These are phyloP conservation scores for Brachyhypopomus occidentalis DNA, from an alignment of 2,113 vertebrate species.

Conservation along the genomic window DNA sequence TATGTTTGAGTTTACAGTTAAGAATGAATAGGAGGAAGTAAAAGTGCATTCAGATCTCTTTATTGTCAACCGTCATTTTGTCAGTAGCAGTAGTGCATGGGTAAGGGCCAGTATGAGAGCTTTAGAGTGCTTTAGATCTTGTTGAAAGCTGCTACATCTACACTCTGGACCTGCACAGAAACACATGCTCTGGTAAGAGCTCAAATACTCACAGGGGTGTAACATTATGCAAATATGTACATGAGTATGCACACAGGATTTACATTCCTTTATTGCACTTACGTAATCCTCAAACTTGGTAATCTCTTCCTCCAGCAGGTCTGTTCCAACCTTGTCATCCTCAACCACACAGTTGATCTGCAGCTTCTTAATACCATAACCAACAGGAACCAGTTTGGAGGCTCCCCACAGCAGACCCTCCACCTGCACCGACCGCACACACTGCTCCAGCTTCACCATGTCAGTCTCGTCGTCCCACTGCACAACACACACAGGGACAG, in stretches of 20 bases:
- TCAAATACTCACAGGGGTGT: neutral
- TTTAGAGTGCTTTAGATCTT: slow-evolving; percentile 82
- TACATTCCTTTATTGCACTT: slow-evolving; percentile 64
- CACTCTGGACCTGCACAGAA: slow-evolving; percentile 87
- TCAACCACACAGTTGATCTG: slow-evolving; percentile 97
- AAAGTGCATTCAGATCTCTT: slow-evolving; percentile 49
- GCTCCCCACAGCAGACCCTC: slow-evolving; percentile 91
- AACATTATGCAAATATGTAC: neutral
- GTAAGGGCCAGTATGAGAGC: slow-evolving; percentile 45
- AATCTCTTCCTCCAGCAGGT: slow-evolving; percentile 95
- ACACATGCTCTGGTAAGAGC: neutral
- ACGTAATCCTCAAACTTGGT: slow-evolving; percentile 93
- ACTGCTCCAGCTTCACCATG: slow-evolving; percentile 90
- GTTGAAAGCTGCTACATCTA: slow-evolving; percentile 97
- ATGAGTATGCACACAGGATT: neutral
- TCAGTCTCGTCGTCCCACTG: slow-evolving; percentile 98
- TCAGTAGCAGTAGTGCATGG: slow-evolving; percentile 43
- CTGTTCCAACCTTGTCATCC: slow-evolving; percentile 93
- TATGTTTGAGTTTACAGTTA: neutral
- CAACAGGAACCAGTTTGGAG: slow-evolving; percentile 92
- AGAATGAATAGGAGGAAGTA: neutral
- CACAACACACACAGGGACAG: neutral
- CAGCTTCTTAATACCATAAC: slow-evolving; percentile 94
- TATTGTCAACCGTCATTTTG: slow-evolving; percentile 60
- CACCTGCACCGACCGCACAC: slow-evolving; percentile 85